Percentiles rank a stretch among this genome's conserved stretches.
Conservation (phyloP, 2,113 vertebrate genomes). For the Melozone crissalis region DNA sequence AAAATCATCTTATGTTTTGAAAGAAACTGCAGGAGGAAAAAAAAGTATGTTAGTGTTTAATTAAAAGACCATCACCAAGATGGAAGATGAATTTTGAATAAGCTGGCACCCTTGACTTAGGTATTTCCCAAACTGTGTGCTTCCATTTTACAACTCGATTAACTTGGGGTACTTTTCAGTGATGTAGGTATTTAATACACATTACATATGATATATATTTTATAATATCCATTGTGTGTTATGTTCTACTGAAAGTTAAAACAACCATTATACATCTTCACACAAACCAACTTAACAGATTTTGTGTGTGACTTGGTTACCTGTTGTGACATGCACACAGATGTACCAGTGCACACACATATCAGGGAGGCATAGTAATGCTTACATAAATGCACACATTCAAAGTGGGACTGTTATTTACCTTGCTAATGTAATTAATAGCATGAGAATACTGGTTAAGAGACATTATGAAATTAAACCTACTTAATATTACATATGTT, state of each 20-base stretch:
- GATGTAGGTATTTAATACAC: background rate
- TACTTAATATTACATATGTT: background rate
- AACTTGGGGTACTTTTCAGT: background rate
- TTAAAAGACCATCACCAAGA: background rate
- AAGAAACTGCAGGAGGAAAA: background rate
- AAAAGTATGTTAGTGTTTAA: background rate
- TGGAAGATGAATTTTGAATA: background rate
- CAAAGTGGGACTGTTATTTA: background rate
- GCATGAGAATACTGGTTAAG: background rate
- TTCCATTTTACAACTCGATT: background rate
- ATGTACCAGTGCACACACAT: fast-evolving
- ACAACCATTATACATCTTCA: background rate
- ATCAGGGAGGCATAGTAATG: background rate
- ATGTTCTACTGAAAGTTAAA: background rate
- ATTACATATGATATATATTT: background rate
- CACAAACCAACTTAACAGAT: background rate
- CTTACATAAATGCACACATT: background rate
- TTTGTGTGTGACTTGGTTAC: background rate
- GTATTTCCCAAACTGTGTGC: background rate
- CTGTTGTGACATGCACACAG: background rate
- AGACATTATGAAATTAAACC: background rate
- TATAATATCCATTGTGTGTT: background rate
- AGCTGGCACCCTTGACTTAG: background rate
- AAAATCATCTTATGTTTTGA: background rate
- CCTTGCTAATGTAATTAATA: background rate